A percentile compares a stretch with the other conserved stretches of the same genome.
Evolutionary conservation across 1,140 invertebrate species (phyloP).

Genomic region (Drosophila rufa): DNA sequence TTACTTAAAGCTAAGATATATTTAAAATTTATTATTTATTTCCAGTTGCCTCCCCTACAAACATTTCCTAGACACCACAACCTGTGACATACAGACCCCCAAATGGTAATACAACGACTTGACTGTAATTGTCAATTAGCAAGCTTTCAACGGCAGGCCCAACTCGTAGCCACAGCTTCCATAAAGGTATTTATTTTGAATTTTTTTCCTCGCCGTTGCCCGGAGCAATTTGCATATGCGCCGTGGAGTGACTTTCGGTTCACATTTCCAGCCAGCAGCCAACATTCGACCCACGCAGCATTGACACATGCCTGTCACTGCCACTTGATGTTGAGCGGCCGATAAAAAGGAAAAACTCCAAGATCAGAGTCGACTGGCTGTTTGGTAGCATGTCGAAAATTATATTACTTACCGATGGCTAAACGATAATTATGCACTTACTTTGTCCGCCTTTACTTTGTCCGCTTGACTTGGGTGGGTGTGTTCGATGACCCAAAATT

Average conservation of each 20-base stretch:
- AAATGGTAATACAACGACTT: constrained; percentile 23
- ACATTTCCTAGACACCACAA: neutral
- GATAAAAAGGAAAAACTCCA: constrained; percentile 23
- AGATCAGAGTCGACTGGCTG: constrained; percentile 17
- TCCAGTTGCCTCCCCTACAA: too few relatives aligned
- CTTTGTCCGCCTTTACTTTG: constrained; percentile 24
- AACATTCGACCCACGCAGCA: constrained; percentile 56
- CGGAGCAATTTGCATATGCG: constrained; percentile 48
- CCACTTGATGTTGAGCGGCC: constrained; percentile 50
- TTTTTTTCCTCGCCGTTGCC: constrained; percentile 17
- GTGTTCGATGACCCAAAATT: constrained; percentile 14
- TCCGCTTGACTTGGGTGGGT: constrained; percentile 23
- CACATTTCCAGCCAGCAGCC: constrained; percentile 29
- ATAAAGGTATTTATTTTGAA: constrained; percentile 42
- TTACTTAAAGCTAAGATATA: too few relatives aligned
- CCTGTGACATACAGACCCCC: constrained; percentile 1
- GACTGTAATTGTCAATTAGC: constrained; percentile 75
- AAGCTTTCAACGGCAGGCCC: constrained; percentile 64
- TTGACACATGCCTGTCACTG: constrained; percentile 67
- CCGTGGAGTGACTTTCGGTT: constrained; percentile 35
- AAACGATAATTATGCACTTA: constrained; percentile 56
- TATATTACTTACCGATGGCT: constrained; percentile 34
- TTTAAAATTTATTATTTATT: neutral
- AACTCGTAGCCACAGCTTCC: constrained; percentile 60
- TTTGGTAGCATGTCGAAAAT: constrained; percentile 68